Evolutionary conservation across 2,888 invertebrate genomes (phyloP).

Genomic region (Hetaerina titia): DNA sequence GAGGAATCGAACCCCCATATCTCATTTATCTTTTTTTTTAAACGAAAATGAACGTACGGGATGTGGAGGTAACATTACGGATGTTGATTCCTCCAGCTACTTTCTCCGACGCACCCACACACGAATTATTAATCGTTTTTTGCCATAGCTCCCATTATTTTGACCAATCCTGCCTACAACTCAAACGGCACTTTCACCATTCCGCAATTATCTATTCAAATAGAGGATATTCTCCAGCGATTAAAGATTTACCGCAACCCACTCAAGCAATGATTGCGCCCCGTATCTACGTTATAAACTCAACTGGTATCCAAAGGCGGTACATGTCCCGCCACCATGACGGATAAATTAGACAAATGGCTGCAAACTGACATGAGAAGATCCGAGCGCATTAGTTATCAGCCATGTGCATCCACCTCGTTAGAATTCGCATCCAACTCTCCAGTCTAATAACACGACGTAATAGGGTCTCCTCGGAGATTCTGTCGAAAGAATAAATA

Average conservation of each 20-base stretch:
- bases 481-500: background rate
- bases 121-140: background rate
- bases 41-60: background rate
- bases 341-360: background rate
- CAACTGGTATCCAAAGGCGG: background rate
- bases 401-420: background rate
- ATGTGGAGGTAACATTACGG: background rate
- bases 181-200: background rate
- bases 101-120: background rate
- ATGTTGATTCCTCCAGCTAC: background rate
- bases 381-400: background rate
- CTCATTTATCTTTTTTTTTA: background rate
- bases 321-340: background rate
- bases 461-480: background rate
- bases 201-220: background rate
- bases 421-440: background rate
- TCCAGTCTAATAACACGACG: slow-evolving; percentile 5
- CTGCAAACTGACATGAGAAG: background rate
- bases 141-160: background rate
- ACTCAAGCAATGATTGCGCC: background rate
- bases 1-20: background rate
- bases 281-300: background rate
- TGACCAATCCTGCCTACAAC: background rate
- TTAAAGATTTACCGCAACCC: background rate
- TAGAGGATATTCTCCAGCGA: background rate